Evolutionary conservation across 2,113 vertebrate genomes (phyloP), one percentile per base, ranked within the genome.

Genomic region (Pogona vitticeps): DNA sequence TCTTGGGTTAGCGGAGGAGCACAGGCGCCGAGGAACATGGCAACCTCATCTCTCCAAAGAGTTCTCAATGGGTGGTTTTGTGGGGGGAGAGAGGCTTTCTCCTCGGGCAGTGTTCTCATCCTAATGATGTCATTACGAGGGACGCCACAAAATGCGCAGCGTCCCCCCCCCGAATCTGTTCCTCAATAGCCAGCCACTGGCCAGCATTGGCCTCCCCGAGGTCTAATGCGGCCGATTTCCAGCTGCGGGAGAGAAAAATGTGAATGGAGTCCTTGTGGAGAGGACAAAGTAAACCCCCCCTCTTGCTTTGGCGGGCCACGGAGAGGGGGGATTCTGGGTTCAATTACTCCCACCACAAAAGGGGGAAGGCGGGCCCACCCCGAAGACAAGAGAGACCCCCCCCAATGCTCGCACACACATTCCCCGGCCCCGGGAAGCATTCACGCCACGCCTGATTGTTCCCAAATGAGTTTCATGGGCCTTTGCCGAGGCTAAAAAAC

Each of bases 61-160:
- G n/a, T n/a, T n/a, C n/a, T n/a, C n/a, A n/a, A n/a, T n/a, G n/a
- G n/a, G n/a, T n/a, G n/a, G n/a, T n/a, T n/a, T n/a, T n/a, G n/a
- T n/a, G n/a, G n/a, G n/a, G n/a, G n/a, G n/a, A n/a, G n/a, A n/a
- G n/a, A n/a, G n/a, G n/a, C n/a, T n/a, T n/a, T n/a, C n/a, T n/a
- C n/a, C n/a, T n/a, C n/a, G n/a, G n/a, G n/a, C n/a, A n/a, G n/a
- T n/a, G n/a, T n/a, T n/a, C n/a, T n/a, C n/a, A 18, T 12, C 58
- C 93, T 93, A 91, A 94, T 92, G 89, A 90, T 89, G 89, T 91
- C 93, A 94, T 93, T 94, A 93, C 89, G 73, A 87, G 76, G 1
- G 70, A 84, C 90, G 91, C 86, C 86, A 83, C 88, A 46, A 90
- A 86, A 85, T 5, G 20, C 56, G 17, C 52, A 65, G 36, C 81